phyloP scores from a whole-genome alignment of 2,113 vertebrate genomes.

The Suricata suricatta region DNA sequence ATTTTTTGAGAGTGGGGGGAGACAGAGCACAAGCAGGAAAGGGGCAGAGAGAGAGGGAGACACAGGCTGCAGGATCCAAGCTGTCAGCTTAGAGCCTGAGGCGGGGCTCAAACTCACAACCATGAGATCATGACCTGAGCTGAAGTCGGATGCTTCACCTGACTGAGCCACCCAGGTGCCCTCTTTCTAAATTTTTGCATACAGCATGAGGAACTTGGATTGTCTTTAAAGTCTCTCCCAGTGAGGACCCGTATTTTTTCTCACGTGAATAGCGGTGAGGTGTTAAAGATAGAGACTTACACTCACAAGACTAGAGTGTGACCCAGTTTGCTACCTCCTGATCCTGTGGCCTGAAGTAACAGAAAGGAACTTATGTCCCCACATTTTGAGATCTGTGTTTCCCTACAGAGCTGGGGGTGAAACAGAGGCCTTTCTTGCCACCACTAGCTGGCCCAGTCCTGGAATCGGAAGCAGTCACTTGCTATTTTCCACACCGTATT shows the following conservation, averaged over 20 bases:
- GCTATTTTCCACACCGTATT: slow-evolving; percentile 98
- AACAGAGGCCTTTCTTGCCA: neutral
- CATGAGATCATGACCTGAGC: no score
- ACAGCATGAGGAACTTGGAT: neutral
- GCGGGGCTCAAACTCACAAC: no score
- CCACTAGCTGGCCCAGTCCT: slow-evolving; percentile 92
- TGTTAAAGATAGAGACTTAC: neutral
- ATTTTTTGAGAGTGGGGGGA: no score
- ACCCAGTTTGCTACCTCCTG: neutral
- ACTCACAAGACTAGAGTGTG: neutral
- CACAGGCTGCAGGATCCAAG: no score
- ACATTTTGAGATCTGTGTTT: neutral
- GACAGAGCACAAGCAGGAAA: no score
- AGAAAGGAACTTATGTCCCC: neutral
- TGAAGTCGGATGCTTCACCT: no score
- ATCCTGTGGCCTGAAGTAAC: neutral
- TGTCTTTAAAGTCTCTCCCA: neutral
- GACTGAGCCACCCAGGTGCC: no score
- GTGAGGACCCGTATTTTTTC: neutral
- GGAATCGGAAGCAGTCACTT: slow-evolving; percentile 98
- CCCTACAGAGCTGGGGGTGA: neutral
- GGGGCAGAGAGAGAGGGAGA: no score
- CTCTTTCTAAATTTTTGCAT: neutral
- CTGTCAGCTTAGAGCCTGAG: no score
- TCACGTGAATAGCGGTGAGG: neutral